Evolutionary conservation across 35 echinoderm and acorn worm species (phyloP).

Genomic region (Ptychodera flava): DNA sequence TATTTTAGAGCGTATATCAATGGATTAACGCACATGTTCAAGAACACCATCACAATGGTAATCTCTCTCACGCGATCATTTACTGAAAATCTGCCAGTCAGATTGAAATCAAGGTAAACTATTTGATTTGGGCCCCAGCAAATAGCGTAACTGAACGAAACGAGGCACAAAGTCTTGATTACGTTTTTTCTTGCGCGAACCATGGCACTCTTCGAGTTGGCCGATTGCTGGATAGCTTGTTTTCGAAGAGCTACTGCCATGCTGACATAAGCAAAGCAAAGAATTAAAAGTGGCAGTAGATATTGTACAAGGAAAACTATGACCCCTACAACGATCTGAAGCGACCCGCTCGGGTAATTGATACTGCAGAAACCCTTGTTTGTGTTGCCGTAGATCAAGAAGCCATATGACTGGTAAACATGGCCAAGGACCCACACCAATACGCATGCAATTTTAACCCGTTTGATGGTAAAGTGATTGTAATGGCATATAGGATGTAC

Average conservation of each 20-base stretch:
- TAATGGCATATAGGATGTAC: conserved; percentile 43
- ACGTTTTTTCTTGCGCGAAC: conserved; percentile 44
- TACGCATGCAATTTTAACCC: conserved; percentile 16
- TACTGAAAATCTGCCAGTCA: conserved; percentile 25
- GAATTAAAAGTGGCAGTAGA: conserved; percentile 18
- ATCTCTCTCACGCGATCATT: background rate
- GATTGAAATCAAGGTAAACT: conserved; percentile 62
- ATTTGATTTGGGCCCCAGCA: conserved; percentile 89
- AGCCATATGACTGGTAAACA: conserved; percentile 12
- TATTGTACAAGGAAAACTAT: conserved; percentile 17
- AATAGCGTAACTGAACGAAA: conserved; percentile 61
- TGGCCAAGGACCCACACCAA: conserved; percentile 19
- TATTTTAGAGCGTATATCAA: conserved; percentile 59
- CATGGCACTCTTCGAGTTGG: background rate
- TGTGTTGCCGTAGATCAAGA: background rate
- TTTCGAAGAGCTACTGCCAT: background rate
- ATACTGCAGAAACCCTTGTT: background rate
- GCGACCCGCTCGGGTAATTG: background rate
- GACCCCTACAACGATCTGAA: conserved; percentile 20
- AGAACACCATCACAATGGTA: conserved; percentile 42
- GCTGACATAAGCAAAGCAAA: conserved; percentile 5
- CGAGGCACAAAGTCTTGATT: conserved; percentile 60
- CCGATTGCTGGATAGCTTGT: background rate
- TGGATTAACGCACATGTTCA: conserved; percentile 67
- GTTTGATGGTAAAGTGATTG: conserved; percentile 6